phyloP scores from a whole-genome alignment of 2,113 vertebrate species.

The Erythrocercus mccallii region DNA sequence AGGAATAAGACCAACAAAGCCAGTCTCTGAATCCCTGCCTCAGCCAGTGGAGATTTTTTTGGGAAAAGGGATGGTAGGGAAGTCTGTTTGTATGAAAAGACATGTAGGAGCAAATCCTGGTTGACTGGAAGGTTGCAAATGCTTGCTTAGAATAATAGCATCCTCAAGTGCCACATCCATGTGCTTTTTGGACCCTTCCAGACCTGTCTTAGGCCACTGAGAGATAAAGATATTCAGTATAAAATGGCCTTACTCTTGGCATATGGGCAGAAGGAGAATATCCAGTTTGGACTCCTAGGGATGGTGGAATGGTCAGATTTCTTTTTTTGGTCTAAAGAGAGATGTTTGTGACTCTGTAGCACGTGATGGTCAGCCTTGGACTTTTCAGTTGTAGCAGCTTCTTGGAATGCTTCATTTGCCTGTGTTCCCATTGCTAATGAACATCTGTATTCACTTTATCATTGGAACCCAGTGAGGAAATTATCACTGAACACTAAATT shows the following conservation, averaged over 20 bases:
- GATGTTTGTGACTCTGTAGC: background rate
- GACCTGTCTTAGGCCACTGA: background rate
- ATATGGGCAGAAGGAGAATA: background rate
- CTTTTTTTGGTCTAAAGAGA: background rate
- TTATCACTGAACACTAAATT: background rate
- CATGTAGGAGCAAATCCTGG: background rate
- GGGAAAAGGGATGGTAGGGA: background rate
- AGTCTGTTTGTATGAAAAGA: background rate
- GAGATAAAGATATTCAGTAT: background rate
- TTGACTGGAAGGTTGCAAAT: background rate
- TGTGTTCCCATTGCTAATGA: conserved; percentile 17
- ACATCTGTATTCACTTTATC: conserved; percentile 39
- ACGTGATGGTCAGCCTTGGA: background rate
- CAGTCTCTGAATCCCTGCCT: background rate
- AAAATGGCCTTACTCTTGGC: background rate
- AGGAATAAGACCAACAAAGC: background rate
- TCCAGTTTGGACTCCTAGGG: background rate
- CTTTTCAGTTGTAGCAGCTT: background rate
- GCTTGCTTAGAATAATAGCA: background rate
- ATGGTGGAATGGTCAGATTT: background rate
- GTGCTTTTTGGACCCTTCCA: background rate
- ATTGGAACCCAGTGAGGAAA: background rate
- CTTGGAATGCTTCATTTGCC: conserved; percentile 5
- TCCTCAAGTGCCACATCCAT: background rate
- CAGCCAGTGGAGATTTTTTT: background rate